phyloP scores from a whole-genome alignment of 2,797 vertebrate species.

The Vipera ursinii region DNA sequence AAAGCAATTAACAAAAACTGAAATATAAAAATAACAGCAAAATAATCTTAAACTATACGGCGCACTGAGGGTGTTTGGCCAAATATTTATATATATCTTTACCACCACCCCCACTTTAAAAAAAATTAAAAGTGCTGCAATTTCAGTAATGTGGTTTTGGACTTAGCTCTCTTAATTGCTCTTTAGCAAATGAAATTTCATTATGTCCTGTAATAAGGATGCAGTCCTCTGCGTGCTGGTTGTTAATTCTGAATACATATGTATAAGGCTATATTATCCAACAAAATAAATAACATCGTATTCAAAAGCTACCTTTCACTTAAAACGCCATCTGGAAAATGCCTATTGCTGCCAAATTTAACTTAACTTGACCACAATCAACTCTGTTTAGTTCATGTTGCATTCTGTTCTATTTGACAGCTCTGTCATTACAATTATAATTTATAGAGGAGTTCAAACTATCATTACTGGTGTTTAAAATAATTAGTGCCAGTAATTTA shows the following conservation, averaged over 20 bases:
- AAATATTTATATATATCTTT: neutral
- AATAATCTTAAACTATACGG: too few relatives aligned
- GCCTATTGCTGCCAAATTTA: neutral
- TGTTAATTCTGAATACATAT: neutral
- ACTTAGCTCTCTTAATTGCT: neutral
- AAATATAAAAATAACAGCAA: too few relatives aligned
- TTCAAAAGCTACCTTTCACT: neutral
- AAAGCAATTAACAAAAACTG: too few relatives aligned
- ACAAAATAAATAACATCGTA: neutral
- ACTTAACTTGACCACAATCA: neutral
- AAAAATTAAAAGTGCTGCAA: neutral
- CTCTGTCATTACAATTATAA: too few relatives aligned
- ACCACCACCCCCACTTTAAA: too few relatives aligned
- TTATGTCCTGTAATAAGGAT: neutral
- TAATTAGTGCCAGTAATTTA: neutral
- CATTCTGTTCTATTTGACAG: too few relatives aligned
- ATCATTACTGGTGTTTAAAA: neutral
- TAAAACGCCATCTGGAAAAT: neutral
- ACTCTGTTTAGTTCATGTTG: too few relatives aligned
- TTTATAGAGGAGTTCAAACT: neutral
- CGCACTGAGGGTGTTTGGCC: too few relatives aligned
- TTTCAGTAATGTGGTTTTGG: neutral
- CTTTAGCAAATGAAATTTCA: neutral
- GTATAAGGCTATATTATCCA: neutral
- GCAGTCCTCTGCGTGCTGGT: neutral